Evolutionary conservation across 1,140 invertebrate species (phyloP), one percentile per base, ranked within the genome.

Genomic region (Drosophila malerkotliana): DNA sequence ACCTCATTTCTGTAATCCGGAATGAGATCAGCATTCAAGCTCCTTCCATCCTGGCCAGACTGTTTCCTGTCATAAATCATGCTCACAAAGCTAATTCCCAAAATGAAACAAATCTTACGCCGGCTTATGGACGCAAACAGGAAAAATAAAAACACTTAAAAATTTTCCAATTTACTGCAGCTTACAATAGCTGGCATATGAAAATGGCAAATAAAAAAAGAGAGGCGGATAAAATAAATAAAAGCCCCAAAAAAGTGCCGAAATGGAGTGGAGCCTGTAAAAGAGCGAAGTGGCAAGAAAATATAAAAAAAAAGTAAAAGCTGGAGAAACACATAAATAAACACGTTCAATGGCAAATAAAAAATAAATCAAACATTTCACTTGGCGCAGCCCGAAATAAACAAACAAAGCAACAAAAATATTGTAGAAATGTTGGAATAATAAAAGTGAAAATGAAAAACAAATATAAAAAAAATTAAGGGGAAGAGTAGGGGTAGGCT

Each of bases 381-480:
- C 71, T 83, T 83, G 64, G 54, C 66, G 72, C 48, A 32, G 59
- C 32, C 32, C 34, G n/a, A 81, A 79, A 59, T 56, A 77, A 77
- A 74, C 45, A 72, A 60, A 32, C 72, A 59, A 56, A 45, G 14
- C 58, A 79, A 74, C 73, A 77, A 79, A 68, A 71, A 79, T 75
- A 72, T 82, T 81, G 56, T 63, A 73, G 72, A 85, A 72, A 80
- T 74, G 73, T 61, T 74, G 73, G 56, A 85, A 85, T 80, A 85
- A 85, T 80, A 85, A 85, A 85, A 81, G 82, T 78, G 82, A 87
- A 87, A 85, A 78, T 87, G 64, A 78, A 87, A 85, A 87, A 85
- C 77, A 80, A 87, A 81, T 75, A 85, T 71, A 87, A 80, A 85
- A 80, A 72, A 56, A 45, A 47, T 30, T 37, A n/a, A 37, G 0